These are phyloP conservation scores for Galerucella nymphaeae DNA, from an alignment of 2,888 invertebrate genomes.

Conservation along the genomic window DNA sequence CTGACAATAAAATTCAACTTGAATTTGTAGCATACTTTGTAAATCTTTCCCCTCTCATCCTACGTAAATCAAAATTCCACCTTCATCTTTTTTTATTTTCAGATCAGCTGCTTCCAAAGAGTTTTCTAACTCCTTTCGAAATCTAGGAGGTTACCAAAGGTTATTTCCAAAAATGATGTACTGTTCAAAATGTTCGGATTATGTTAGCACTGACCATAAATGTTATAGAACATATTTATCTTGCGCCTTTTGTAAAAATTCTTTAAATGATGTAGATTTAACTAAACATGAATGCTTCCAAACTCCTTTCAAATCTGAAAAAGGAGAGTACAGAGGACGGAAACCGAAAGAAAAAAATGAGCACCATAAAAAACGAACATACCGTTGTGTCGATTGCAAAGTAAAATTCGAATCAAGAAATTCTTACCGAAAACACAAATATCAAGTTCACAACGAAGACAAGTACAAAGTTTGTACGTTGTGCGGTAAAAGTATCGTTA, in stretches of 20 bases:
- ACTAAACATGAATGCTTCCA: constrained; percentile 35
- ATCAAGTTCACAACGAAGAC: constrained; percentile 38
- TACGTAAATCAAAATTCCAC: neutral
- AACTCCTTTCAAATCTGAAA: constrained; percentile 21
- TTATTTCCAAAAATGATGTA: constrained; percentile 27
- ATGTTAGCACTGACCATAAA: constrained; percentile 28
- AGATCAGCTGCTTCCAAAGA: constrained; percentile 16
- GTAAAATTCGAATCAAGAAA: constrained; percentile 42
- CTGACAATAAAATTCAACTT: too few relatives aligned
- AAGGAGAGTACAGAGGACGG: constrained; percentile 1
- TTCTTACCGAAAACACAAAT: constrained; percentile 42
- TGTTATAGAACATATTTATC: constrained; percentile 31
- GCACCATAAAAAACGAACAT: neutral
- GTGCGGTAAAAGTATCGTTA: constrained; percentile 59
- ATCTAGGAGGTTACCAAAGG: constrained; percentile 13
- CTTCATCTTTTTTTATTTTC: constrained; percentile 26
- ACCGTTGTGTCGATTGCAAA: constrained; percentile 39
- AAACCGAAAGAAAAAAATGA: constrained; percentile 9
- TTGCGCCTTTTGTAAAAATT: constrained; percentile 35
- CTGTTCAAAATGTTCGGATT: constrained; percentile 35
- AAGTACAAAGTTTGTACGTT: constrained; percentile 58
- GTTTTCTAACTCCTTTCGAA: constrained; percentile 5
- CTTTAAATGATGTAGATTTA: constrained; percentile 20
- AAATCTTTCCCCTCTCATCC: neutral
- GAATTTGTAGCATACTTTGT: too few relatives aligned